Percentiles rank a stretch among this genome's conserved stretches.
Conservation (phyloP, 2,797 vertebrate species). For the Acanthornis magna region DNA sequence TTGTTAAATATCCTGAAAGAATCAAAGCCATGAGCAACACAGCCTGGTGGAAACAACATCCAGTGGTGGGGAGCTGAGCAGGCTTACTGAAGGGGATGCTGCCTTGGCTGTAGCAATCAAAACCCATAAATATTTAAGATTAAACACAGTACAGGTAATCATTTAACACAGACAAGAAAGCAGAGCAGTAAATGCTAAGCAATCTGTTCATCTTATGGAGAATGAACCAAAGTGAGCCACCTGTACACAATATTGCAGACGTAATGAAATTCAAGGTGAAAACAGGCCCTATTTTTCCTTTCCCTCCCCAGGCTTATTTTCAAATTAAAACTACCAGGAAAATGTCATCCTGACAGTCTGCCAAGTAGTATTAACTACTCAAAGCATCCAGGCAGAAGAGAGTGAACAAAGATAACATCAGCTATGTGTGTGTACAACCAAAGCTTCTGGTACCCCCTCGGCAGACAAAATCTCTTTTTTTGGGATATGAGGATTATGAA, state of each 20-base stretch:
- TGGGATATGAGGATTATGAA: not conserved
- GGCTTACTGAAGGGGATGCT: not conserved
- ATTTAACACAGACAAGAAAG: not conserved
- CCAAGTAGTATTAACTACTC: not conserved
- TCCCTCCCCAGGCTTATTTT: not conserved
- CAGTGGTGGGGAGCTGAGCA: not conserved
- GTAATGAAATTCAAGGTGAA: not conserved
- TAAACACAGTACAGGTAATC: not conserved
- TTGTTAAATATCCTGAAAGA: not conserved
- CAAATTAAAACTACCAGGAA: not conserved
- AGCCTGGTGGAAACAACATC: not conserved
- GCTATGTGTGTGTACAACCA: fast-evolving
- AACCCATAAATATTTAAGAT: not conserved
- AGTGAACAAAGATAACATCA: not conserved
- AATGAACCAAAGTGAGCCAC: not conserved
- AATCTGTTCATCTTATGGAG: not conserved
- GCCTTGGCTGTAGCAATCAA: not conserved
- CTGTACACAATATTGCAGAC: not conserved
- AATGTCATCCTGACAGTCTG: not conserved
- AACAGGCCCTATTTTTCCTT: not conserved
- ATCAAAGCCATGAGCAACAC: not conserved
- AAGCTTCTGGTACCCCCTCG: not conserved
- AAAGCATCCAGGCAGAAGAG: not conserved
- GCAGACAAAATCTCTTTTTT: not conserved
- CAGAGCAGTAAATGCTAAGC: not conserved